These are phyloP conservation scores for Schizopygopsis pylzovi DNA, from an alignment of 2,797 vertebrate genomes.

Conservation along the genomic window DNA sequence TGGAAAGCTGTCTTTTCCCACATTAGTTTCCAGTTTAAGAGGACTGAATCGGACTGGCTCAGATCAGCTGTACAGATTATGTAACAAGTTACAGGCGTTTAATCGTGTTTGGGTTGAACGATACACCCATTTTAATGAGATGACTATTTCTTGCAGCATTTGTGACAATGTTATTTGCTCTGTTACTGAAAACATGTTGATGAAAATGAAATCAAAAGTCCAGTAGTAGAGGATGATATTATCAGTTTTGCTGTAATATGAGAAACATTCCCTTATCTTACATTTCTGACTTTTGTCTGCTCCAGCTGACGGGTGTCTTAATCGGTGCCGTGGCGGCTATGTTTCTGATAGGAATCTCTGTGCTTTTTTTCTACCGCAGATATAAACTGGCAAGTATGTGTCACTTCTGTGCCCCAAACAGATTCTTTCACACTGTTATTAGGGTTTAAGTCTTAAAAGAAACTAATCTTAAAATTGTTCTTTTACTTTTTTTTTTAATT, in stretches of 20 bases:
- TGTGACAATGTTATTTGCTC: background rate
- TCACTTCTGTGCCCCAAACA: background rate
- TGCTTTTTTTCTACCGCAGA: slow-evolving; percentile 86
- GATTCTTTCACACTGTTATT: background rate
- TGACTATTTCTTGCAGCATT: background rate
- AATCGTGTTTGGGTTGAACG: background rate
- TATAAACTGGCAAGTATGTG: slow-evolving; percentile 84
- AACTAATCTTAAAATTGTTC: too few species aligned
- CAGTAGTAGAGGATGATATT: background rate
- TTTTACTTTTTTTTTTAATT: background rate
- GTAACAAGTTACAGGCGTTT: background rate
- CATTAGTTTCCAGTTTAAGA: background rate
- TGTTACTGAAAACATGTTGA: background rate
- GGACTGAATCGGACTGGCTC: background rate
- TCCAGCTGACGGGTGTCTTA: slow-evolving; percentile 86
- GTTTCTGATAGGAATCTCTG: slow-evolving; percentile 79
- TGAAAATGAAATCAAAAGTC: background rate
- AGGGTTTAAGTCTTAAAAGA: background rate
- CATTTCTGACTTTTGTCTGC: slow-evolving; percentile 52
- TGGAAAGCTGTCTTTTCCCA: background rate
- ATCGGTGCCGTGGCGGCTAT: slow-evolving; percentile 85
- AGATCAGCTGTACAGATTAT: background rate
- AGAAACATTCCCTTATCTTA: background rate
- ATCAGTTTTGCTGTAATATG: background rate
- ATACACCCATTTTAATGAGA: background rate